Evolutionary conservation across 2,113 vertebrate species (phyloP).

Genomic region (Sigmodon hispidus): DNA sequence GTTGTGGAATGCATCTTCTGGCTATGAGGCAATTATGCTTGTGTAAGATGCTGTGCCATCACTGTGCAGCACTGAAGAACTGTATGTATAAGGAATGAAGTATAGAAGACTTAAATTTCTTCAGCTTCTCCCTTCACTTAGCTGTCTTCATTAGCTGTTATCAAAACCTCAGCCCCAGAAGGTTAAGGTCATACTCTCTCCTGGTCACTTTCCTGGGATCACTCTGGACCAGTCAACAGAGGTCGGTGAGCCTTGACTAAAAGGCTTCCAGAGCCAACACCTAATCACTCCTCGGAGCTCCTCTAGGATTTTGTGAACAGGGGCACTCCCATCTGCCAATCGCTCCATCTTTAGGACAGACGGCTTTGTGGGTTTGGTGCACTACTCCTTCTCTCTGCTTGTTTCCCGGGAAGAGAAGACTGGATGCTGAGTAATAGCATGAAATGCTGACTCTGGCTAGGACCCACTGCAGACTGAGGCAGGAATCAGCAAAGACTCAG

Average conservation of each 20-base stretch:
- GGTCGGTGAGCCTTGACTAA: not conserved
- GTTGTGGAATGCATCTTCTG: constrained; percentile 32
- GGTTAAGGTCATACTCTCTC: not conserved
- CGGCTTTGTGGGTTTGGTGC: constrained; percentile 60
- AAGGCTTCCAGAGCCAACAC: not conserved
- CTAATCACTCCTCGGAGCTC: constrained; percentile 56
- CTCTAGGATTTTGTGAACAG: constrained; percentile 56
- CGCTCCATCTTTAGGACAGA: constrained; percentile 70
- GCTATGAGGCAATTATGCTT: not conserved
- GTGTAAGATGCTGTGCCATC: not conserved
- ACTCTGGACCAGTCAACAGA: not conserved
- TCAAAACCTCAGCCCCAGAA: constrained; percentile 13
- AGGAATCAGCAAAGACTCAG: not conserved
- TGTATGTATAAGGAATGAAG: not conserved
- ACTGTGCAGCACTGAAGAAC: not conserved
- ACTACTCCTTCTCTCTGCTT: not conserved
- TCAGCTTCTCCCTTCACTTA: not conserved
- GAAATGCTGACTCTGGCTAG: constrained; percentile 43
- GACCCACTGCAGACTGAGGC: not conserved
- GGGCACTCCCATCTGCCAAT: constrained; percentile 56
- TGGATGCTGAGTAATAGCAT: constrained; percentile 33
- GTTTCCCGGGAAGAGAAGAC: not conserved
- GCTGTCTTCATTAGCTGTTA: not conserved
- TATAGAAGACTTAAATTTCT: not conserved
- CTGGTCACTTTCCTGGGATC: not conserved